Base-by-base conservation (phyloP, 64 coral and sea anemone species). In the Montipora cactus region DNA sequence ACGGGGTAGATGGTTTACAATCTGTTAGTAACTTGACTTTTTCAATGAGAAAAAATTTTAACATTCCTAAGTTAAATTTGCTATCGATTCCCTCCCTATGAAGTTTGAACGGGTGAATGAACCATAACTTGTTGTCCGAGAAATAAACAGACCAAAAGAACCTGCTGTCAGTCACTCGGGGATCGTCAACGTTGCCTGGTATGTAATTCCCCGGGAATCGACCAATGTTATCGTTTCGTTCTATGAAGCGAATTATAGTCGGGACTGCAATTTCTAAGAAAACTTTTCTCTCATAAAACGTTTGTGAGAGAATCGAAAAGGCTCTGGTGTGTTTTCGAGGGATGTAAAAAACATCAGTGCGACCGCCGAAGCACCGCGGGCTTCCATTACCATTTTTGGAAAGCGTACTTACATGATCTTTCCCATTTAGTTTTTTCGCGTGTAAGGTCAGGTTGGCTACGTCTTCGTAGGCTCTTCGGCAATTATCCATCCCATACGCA, bases 111-210 rank as follows among this genome's bases (percentile, higher is more conserved):
- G 23, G 23, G 0, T 25, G 23, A 25, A 25, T 25, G 23, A 25
- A 98, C 96, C 96, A 98, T 84, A 92, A 77, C 15, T 98, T 79
- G 16, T 86, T 89, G 64, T 98, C 95, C 64, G 86, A 87, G 53
- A 98, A 95, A 57, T 98, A 98, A 1, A 98, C 92, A 77, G 89
- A 98, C 96, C 96, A 98, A 87, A 98, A 98, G 93, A 95, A 95
- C 44, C 96, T 57, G 90, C 96, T 93, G 13, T 98, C 96, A 2
- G 90, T 95, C 20, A 95, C 93, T 47, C 93, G 68, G 20, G 62
- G 59, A 49, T 98, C 96, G 28, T 59, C 70, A 10, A 98, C 93
- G 84, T 98, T 93, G 55, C 96, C 96, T 4, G 96, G 90, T 16
- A 97, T 97, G n/a, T 97, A 97, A 77, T 97, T 94, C 0, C 95